A percentile compares a stretch with the other conserved stretches of the same genome.
Conservation (phyloP, 2,113 vertebrate species). For the Mus spicilegus region DNA sequence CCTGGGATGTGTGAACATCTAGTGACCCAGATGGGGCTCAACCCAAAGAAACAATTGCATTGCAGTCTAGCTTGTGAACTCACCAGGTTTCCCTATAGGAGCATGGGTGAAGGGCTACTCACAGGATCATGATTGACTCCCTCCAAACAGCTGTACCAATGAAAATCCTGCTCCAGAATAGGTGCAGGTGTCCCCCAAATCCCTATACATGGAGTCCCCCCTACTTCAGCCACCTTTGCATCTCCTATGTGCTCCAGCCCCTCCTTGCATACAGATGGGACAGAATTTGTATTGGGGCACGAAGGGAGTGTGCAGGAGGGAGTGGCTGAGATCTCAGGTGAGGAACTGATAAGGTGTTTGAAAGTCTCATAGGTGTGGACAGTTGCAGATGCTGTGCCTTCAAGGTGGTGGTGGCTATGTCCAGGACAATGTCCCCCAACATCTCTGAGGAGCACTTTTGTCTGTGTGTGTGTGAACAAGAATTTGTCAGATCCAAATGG, state of each 20-base stretch:
- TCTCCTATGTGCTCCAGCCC: background rate
- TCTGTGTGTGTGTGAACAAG: background rate
- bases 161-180: background rate
- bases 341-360: background rate
- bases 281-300: background rate
- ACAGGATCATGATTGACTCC: background rate
- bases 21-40: background rate
- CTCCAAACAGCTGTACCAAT: background rate
- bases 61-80: background rate
- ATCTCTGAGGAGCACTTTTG: background rate
- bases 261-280: background rate
- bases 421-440: background rate
- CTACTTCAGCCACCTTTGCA: background rate
- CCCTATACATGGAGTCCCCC: background rate
- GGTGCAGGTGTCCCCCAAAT: background rate
- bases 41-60: background rate
- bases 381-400: background rate
- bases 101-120: background rate
- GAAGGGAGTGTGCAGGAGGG: background rate
- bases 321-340: background rate
- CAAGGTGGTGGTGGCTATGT: background rate
- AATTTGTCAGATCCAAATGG: background rate
- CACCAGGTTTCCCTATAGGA: background rate
- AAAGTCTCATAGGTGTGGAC: background rate
- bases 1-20: background rate